Evolutionary conservation across 2,113 vertebrate genomes (phyloP).

Genomic region (Rutilus rutilus): DNA sequence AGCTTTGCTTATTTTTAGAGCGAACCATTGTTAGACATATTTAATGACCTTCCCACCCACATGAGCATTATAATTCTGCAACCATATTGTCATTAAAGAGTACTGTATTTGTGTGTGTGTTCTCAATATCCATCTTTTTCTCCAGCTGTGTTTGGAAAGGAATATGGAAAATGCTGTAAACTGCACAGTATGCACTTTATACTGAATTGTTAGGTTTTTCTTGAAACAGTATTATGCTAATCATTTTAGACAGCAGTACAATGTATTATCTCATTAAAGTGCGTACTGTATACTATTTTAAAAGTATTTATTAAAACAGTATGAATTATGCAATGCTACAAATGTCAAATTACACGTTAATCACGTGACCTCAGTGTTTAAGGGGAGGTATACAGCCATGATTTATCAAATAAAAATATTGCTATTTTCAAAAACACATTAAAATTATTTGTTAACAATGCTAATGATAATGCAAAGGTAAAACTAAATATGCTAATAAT

Average conservation of each 20-base stretch:
- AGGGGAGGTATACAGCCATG: background rate
- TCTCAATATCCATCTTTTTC: background rate
- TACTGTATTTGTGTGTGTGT: background rate
- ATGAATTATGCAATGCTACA: background rate
- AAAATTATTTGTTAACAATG: background rate
- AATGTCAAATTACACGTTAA: background rate
- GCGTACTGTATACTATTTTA: background rate
- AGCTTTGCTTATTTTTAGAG: background rate
- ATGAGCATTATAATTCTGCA: background rate
- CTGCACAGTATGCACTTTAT: background rate
- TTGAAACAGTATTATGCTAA: background rate
- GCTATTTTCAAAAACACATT: background rate
- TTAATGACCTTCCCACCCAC: background rate
- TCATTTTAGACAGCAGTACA: background rate
- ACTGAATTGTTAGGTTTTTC: background rate
- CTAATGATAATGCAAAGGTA: background rate
- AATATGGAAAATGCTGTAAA: constrained; percentile 1
- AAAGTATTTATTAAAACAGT: background rate
- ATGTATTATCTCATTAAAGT: background rate
- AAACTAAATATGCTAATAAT: background rate
- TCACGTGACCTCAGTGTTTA: background rate
- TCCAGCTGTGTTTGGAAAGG: background rate
- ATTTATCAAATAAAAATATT: no score
- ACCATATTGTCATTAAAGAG: background rate
- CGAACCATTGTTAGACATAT: background rate